phyloP scores from a whole-genome alignment of 1,140 invertebrate species.

The Chironomus tepperi region DNA sequence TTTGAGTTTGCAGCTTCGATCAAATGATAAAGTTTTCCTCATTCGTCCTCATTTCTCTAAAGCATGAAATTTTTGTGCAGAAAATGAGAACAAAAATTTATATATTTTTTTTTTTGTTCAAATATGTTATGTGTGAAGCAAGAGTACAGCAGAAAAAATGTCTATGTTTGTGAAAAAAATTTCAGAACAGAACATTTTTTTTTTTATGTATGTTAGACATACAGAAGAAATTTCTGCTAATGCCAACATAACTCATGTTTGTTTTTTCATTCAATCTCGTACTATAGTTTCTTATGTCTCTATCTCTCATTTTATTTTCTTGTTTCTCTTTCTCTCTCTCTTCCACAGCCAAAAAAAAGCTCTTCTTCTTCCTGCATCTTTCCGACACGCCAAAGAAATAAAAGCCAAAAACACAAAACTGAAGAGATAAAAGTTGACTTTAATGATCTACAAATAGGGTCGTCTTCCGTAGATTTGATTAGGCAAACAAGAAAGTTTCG shows the following conservation, averaged over 20 bases:
- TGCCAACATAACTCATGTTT: not conserved
- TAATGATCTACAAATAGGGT: constrained; percentile 7
- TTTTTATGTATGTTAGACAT: not conserved
- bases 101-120: no score
- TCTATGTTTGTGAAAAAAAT: not conserved
- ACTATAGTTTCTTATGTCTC: no score
- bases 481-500: not conserved
- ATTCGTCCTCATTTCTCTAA: no score
- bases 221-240: not conserved
- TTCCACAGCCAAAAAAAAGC: not conserved
- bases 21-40: no score
- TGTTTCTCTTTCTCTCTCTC: not conserved
- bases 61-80: no score
- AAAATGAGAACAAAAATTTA: no score
- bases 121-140: no score
- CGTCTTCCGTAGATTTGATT: not conserved
- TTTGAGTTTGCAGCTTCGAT: no score
- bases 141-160: not conserved
- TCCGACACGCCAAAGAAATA: no score
- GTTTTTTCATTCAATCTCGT: not conserved
- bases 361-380: no score
- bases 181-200: not conserved
- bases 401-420: no score
- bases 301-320: no score
- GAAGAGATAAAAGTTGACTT: not conserved